phyloP scores from a whole-genome alignment of 2,113 vertebrate species.

The Erythrolamprus reginae region DNA sequence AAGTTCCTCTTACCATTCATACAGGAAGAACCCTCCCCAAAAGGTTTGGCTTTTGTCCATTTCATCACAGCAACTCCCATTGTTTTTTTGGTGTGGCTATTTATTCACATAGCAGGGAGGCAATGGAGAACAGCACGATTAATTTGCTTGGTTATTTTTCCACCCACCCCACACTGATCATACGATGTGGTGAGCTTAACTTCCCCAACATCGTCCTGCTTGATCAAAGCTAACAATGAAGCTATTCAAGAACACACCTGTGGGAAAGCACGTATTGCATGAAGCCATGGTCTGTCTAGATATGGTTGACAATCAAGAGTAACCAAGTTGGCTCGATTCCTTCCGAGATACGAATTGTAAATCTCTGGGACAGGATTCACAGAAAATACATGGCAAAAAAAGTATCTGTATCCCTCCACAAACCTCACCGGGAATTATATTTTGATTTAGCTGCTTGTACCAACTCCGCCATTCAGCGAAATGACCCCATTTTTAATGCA shows the following conservation, averaged over 20 bases:
- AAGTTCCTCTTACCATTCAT: not conserved
- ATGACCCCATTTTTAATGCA: not conserved
- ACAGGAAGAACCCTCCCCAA: not conserved
- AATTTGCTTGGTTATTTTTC: not conserved
- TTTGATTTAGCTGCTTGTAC: not conserved
- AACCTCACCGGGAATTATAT: not conserved
- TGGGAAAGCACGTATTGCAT: not conserved
- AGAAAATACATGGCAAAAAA: not conserved
- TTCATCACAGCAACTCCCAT: not conserved
- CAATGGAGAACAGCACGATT: not conserved
- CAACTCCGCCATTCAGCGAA: not conserved
- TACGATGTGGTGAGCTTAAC: not conserved
- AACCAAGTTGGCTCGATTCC: not conserved
- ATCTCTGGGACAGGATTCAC: not conserved
- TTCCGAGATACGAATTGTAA: not conserved
- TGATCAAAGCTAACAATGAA: not conserved
- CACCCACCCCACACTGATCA: not conserved
- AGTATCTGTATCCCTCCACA: not conserved
- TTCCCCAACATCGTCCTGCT: not conserved
- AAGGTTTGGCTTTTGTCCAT: not conserved
- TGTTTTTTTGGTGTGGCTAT: not conserved
- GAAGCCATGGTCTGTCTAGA: not conserved
- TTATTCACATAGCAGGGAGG: not conserved
- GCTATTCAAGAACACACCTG: not conserved
- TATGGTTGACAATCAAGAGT: not conserved